A percentile compares a stretch with the other conserved stretches of the same genome.
phyloP scores from a whole-genome alignment of 2,888 invertebrate genomes.

The Ormyrus thymus region DNA sequence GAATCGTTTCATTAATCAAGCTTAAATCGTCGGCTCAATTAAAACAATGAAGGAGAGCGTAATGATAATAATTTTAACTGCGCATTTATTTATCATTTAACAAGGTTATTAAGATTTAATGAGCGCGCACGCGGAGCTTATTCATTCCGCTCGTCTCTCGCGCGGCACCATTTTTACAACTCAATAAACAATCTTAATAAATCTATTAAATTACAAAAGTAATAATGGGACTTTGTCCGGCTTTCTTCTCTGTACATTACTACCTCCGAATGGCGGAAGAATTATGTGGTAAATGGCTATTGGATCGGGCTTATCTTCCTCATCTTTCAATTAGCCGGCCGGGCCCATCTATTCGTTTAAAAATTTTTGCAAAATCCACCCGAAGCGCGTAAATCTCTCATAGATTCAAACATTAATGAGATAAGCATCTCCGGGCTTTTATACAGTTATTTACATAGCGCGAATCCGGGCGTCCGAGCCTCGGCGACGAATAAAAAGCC shows the following conservation, averaged over 20 bases:
- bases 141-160: no score
- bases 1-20: slow-evolving; percentile 35
- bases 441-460: slow-evolving; percentile 48
- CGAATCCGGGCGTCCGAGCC: not conserved
- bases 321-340: slow-evolving; percentile 34
- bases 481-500: not conserved
- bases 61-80: slow-evolving; percentile 1
- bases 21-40: slow-evolving; percentile 15
- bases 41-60: slow-evolving; percentile 5
- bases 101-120: slow-evolving; percentile 31
- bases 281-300: not conserved
- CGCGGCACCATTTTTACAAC: not conserved
- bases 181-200: slow-evolving; percentile 23
- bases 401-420: slow-evolving; percentile 40
- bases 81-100: not conserved
- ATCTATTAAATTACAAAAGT: not conserved
- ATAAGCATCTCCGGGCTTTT: slow-evolving; percentile 39
- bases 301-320: not conserved
- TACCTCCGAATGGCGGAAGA: no score
- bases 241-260: no score
- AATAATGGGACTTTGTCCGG: not conserved
- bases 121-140: not conserved
- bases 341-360: not conserved
- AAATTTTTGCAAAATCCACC: not conserved
- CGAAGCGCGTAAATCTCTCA: slow-evolving; percentile 33